These are phyloP conservation scores for Antechinus flavipes DNA, from an alignment of 2,113 vertebrate genomes.

Conservation along the genomic window DNA sequence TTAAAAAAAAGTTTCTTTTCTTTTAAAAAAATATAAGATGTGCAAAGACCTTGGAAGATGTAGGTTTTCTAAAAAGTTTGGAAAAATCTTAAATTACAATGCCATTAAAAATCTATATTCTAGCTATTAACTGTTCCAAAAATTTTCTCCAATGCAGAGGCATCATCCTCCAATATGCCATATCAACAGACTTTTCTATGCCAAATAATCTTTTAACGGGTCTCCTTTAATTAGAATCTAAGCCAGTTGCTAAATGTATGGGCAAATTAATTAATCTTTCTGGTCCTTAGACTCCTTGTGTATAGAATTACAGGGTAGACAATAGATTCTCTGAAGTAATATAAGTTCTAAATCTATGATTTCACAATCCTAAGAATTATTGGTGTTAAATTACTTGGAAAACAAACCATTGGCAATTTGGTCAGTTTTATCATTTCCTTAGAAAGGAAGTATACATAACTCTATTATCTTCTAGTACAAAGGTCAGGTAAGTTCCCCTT, in stretches of 20 bases:
- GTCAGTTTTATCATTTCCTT: not conserved
- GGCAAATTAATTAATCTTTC: not conserved
- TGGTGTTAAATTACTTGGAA: not conserved
- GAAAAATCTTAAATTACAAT: not conserved
- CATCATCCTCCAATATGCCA: not conserved
- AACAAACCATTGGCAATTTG: not conserved
- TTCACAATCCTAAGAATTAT: not conserved
- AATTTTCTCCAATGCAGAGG: not conserved
- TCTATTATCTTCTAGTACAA: not conserved
- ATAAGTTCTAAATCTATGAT: not conserved
- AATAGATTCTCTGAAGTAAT: not conserved
- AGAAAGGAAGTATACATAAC: not conserved
- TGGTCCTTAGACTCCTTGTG: not conserved
- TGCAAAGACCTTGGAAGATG: not conserved
- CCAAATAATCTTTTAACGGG: not conserved
- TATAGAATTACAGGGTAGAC: not conserved
- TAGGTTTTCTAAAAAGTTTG: not conserved
- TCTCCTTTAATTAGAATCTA: not conserved
- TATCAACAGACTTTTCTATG: not conserved
- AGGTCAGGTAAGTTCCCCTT: not conserved
- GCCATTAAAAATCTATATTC: not conserved
- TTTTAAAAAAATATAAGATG: not conserved
- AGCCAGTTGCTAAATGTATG: not conserved
- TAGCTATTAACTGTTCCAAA: not conserved
- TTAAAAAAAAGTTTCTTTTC: not conserved